phyloP scores from a whole-genome alignment of 2,888 invertebrate species.

The Lochmaea crataegi region DNA sequence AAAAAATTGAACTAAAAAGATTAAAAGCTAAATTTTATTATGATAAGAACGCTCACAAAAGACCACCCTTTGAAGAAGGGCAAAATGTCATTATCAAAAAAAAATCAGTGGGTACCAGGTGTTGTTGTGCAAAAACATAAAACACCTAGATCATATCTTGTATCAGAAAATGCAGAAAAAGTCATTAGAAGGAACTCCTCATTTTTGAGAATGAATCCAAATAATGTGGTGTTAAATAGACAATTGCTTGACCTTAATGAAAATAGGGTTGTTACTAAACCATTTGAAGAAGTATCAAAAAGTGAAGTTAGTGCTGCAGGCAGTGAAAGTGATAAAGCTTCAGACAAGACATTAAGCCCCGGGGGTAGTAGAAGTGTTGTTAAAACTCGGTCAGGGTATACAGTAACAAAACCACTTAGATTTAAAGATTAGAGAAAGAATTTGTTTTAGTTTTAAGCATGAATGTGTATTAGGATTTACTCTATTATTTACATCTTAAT shows the following conservation, averaged over 20 bases:
- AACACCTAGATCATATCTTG: too few relatives aligned
- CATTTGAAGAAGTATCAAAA: background rate
- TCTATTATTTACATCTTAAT: background rate
- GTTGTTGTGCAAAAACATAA: too few relatives aligned
- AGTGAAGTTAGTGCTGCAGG: background rate
- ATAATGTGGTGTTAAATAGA: conserved; percentile 7
- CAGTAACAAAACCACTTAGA: conserved; percentile 3
- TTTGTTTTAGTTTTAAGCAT: background rate
- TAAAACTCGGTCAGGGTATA: conserved; percentile 5
- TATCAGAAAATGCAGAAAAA: too few relatives aligned
- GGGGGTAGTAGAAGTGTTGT: background rate
- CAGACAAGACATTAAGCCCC: background rate
- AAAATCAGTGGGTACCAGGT: too few relatives aligned
- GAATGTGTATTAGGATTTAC: conserved; percentile 3
- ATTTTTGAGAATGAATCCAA: background rate
- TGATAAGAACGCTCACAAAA: conserved; percentile 10
- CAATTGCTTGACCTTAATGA: background rate
- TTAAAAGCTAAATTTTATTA: conserved; percentile 6
- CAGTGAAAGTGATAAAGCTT: background rate
- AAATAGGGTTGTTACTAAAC: background rate
- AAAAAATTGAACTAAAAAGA: conserved; percentile 1
- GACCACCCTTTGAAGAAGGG: background rate
- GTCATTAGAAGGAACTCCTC: too few relatives aligned
- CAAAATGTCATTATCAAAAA: background rate
- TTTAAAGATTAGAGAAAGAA: conserved; percentile 8